These are phyloP conservation scores for Tringa solitaria DNA, from an alignment of 2,113 vertebrate species.

Conservation along the genomic window DNA sequence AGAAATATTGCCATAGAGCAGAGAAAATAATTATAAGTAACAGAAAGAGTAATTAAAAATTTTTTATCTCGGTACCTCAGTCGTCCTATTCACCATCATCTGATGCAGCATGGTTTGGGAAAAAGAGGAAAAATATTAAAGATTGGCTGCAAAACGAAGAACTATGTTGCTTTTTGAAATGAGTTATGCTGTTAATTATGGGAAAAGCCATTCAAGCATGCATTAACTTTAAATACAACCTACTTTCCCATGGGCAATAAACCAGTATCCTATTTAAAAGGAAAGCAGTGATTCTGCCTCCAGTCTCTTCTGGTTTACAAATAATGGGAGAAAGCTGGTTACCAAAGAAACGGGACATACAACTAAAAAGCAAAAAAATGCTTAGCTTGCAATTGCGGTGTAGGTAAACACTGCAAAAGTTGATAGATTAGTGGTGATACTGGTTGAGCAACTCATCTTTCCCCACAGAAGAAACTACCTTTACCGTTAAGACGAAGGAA, in stretches of 20 bases:
- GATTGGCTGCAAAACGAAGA: conserved; percentile 1
- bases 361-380: not conserved
- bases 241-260: not conserved
- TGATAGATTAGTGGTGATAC: not conserved
- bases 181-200: conserved; percentile 22
- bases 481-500: not conserved
- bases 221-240: conserved; percentile 42
- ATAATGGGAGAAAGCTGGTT: not conserved
- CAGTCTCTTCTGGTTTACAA: not conserved
- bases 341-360: not conserved
- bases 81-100: conserved; percentile 99
- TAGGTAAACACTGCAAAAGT: not conserved
- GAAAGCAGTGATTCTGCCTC: not conserved
- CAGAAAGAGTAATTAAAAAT: conserved; percentile 65
- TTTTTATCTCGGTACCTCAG: conserved; percentile 87
- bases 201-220: conserved; percentile 38
- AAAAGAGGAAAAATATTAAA: conserved; percentile 80
- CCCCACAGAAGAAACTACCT: not conserved
- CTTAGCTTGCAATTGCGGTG: not conserved
- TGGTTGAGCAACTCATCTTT: not conserved
- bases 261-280: not conserved
- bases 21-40: not conserved
- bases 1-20: not conserved
- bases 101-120: conserved; percentile 84
- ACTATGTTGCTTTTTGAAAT: conserved; percentile 33